These are phyloP conservation scores for Bombus turneri DNA, from an alignment of 1,140 invertebrate species.

Conservation along the genomic window DNA sequence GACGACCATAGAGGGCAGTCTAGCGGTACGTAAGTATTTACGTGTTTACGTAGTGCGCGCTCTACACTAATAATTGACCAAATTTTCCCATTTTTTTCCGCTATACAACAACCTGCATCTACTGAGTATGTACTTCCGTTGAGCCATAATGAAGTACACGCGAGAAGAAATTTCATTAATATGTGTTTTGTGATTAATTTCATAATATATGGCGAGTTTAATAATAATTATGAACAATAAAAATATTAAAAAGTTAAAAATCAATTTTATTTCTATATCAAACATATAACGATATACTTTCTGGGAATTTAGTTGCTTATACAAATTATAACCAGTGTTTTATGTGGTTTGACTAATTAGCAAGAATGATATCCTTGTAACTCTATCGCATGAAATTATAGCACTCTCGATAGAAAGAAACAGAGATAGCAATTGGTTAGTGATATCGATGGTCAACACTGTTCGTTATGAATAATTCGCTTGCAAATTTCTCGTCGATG, in stretches of 20 bases:
- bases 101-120: constrained; percentile 34
- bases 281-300: neutral
- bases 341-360: constrained; percentile 1
- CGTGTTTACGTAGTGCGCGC: constrained; percentile 18
- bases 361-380: neutral
- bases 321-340: neutral
- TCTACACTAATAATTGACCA: constrained; percentile 22
- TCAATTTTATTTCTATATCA: neutral
- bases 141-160: neutral
- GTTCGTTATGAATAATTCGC: neutral
- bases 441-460: neutral
- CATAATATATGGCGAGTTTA: neutral
- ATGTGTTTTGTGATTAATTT: neutral
- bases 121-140: constrained; percentile 24
- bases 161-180: neutral
- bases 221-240: neutral
- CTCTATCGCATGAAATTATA: neutral
- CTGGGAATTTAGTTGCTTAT: neutral
- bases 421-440: neutral
- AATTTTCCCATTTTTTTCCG: constrained; percentile 42
- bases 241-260: neutral
- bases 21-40: constrained; percentile 50
- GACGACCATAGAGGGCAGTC: neutral
- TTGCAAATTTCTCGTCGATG: constrained; percentile 18
- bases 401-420: neutral